These are phyloP conservation scores for Conchocele bisecta DNA, from an alignment of 2,888 invertebrate species.

Conservation along the genomic window DNA sequence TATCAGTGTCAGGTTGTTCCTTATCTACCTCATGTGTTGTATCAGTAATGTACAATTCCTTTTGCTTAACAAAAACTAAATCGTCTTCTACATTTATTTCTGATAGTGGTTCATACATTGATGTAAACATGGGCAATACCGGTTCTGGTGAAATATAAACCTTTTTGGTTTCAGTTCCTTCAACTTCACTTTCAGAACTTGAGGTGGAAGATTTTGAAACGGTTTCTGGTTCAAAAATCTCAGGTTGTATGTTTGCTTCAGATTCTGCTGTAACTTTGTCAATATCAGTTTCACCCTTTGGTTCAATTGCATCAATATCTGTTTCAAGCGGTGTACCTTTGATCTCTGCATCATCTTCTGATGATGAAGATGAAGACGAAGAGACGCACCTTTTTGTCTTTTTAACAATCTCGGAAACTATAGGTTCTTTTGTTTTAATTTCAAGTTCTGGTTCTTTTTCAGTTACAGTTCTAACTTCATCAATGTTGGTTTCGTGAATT, in stretches of 20 bases:
- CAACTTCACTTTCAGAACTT: too few species aligned
- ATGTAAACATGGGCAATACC: too few species aligned
- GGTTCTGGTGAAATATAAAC: too few species aligned
- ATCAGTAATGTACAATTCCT: too few species aligned
- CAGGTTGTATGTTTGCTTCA: not conserved
- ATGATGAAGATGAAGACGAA: not conserved
- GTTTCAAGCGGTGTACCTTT: not conserved
- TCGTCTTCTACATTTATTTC: too few species aligned
- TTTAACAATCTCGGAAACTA: not conserved
- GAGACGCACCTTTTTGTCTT: not conserved
- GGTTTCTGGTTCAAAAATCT: too few species aligned
- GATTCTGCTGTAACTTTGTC: not conserved
- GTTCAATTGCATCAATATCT: not conserved
- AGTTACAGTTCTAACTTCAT: not conserved
- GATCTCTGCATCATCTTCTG: not conserved
- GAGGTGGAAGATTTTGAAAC: too few species aligned
- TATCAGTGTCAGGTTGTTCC: too few species aligned
- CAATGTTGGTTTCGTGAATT: not conserved
- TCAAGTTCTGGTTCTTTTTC: not conserved
- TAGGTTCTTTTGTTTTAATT: not conserved
- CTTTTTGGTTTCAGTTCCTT: too few species aligned
- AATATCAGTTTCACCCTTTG: constrained; percentile 2
- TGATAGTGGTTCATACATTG: too few species aligned
- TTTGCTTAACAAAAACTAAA: too few species aligned
- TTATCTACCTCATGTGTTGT: too few species aligned